phyloP scores from a whole-genome alignment of 2,888 invertebrate genomes.

The Drosophila falleni region DNA sequence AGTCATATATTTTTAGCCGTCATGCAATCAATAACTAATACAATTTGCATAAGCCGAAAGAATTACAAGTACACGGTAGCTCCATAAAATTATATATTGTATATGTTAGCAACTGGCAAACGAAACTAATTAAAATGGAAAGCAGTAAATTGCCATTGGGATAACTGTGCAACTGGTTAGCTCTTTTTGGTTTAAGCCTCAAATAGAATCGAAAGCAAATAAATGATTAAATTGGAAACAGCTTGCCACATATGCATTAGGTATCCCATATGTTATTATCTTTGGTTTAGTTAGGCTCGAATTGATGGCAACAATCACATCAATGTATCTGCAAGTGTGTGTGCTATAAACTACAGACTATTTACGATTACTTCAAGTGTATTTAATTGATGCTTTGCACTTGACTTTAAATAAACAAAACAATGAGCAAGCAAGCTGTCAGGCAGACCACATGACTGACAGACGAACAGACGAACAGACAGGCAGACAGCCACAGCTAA shows the following conservation, averaged over 20 bases:
- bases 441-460: conserved; percentile 4
- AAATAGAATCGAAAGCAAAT: conserved; percentile 41
- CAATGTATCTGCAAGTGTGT: conserved; percentile 8
- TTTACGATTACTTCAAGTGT: conserved; percentile 62
- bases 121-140: conserved; percentile 55
- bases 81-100: background rate
- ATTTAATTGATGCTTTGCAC: conserved; percentile 59
- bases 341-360: conserved; percentile 27
- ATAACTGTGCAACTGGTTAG: conserved; percentile 1
- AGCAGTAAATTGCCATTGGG: conserved; percentile 17
- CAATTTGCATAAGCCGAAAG: conserved; percentile 43
- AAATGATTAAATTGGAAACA: conserved; percentile 49
- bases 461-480: background rate
- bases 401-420: conserved; percentile 58
- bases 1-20: conserved; percentile 34
- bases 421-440: conserved; percentile 14
- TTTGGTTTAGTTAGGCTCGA: conserved; percentile 46
- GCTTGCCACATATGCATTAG: conserved; percentile 38
- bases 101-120: background rate
- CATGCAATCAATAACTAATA: conserved; percentile 33
- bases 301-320: conserved; percentile 45
- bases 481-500: conserved; percentile 1
- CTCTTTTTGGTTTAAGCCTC: conserved; percentile 1
- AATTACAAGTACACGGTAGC: conserved; percentile 4
- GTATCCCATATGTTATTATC: conserved; percentile 41